These are phyloP conservation scores for Geothlypis trichas DNA, from an alignment of 2,113 vertebrate genomes.

Conservation along the genomic window DNA sequence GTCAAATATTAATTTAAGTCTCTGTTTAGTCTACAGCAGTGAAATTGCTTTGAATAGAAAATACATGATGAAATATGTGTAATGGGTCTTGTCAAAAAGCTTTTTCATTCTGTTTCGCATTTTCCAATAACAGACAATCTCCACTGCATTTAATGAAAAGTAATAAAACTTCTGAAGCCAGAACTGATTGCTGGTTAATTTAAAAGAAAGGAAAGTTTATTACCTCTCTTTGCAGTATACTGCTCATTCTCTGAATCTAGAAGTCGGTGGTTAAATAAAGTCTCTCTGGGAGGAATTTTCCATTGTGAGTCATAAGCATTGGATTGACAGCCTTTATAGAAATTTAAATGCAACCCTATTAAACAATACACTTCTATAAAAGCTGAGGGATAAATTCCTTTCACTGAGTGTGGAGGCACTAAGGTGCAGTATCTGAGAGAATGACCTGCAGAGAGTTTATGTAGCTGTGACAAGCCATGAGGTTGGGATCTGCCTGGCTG, in stretches of 20 bases:
- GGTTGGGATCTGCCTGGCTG: neutral
- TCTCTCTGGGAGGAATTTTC: conserved; percentile 15
- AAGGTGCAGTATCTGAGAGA: neutral
- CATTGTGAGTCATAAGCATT: conserved; percentile 6
- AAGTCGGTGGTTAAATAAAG: conserved; percentile 13
- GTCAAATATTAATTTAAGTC: neutral
- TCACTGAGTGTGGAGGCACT: neutral
- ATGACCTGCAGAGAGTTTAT: neutral
- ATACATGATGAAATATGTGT: neutral
- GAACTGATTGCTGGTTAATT: neutral
- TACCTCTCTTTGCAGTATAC: neutral
- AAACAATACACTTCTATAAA: neutral
- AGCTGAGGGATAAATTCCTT: neutral
- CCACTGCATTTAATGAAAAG: neutral
- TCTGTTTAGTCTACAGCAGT: conserved; percentile 5
- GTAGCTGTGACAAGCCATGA: neutral
- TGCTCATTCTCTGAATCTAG: neutral
- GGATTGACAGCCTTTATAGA: conserved; percentile 34
- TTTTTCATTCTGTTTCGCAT: neutral
- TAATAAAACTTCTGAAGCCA: neutral
- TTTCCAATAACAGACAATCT: conserved; percentile 1
- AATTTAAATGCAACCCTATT: conserved; percentile 13
- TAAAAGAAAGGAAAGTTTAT: neutral
- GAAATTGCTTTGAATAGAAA: neutral
- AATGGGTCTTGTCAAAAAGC: neutral